phyloP scores from a whole-genome alignment of 2,888 invertebrate species.

The Bruchidius siliquastri region DNA sequence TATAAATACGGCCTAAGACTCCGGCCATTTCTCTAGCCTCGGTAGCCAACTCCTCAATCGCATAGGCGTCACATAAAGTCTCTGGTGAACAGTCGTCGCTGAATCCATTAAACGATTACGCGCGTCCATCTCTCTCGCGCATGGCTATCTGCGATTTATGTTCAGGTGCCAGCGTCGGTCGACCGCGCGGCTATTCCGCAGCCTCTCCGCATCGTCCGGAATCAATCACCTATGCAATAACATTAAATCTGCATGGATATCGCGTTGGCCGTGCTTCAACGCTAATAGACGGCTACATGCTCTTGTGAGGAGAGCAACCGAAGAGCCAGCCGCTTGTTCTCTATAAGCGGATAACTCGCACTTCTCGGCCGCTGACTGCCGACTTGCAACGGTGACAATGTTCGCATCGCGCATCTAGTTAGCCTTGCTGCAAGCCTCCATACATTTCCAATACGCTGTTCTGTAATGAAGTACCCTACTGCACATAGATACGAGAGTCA shows the following conservation, averaged over 20 bases:
- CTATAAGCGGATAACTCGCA: constrained; percentile 2
- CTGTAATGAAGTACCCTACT: not conserved
- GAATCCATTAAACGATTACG: constrained; percentile 40
- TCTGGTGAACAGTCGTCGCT: constrained; percentile 28
- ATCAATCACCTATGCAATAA: constrained; percentile 47
- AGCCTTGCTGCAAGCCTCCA: not conserved
- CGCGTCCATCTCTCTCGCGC: constrained; percentile 11
- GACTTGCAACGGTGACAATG: not conserved
- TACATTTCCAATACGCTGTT: not conserved
- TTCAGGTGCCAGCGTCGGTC: constrained; percentile 33
- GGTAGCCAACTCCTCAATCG: constrained; percentile 6
- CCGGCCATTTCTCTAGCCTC: not conserved
- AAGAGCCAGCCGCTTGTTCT: not conserved
- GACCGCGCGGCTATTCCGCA: not conserved
- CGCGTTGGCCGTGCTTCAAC: constrained; percentile 35
- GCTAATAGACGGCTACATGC: constrained; percentile 36
- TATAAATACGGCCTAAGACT: not conserved
- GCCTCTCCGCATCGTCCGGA: constrained; percentile 23
- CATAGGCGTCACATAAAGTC: constrained; percentile 22
- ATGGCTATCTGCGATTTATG: constrained; percentile 39
- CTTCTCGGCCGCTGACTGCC: not conserved
- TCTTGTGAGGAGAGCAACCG: not conserved
- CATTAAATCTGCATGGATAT: constrained; percentile 46
- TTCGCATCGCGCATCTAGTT: not conserved
- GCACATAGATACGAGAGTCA: no score